Base-by-base conservation (phyloP, 2,797 vertebrate species). In the Megalops cyprinoides region DNA sequence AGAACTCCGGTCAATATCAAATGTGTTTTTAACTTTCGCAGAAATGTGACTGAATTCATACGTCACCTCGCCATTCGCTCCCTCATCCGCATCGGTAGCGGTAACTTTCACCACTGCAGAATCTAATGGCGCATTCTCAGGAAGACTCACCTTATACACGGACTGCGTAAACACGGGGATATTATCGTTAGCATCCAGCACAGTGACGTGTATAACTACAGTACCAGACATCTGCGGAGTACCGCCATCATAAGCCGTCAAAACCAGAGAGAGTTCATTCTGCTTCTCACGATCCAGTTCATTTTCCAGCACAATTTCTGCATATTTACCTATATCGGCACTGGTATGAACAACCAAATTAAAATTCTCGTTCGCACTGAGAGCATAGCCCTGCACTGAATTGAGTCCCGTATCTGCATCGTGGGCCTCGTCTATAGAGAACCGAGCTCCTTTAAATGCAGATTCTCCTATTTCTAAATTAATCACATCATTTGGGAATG, bases 121-220 rank as follows among this genome's bases (percentile, higher is more conserved):
- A 2, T 82, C 91, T 3, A 88, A 0, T 0, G 89, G 86, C 18
- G 92, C 84, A 80, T 95, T 91, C 87, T 95, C 95, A 20, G 85
- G 83, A 20, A 95, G 48, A 78, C 79, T 93, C 18, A 92, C 86
- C 67, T 77, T 83, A 85, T 95, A 96, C 0, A 92, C 81, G 7
- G 82, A 20, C 8, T 93, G 87, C 28, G 76, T 91, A 73, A 95
- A 95, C 23, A 88, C 81, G 3, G 91, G 91, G 0, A 12, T 81
- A n/a, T 96, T 95, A 85, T 96, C 94, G 85, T 95, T 96, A 8
- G 88, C 91, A 87, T 95, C 94, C 6, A 93, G 60, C 0, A 95
- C 92, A 84, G 81, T 88, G 53, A 96, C 76, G 5, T 88, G 88
- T 12, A 95, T 89, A 4, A 83, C 14, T 8, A 90, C 81, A 46